Percentiles rank a stretch among this genome's conserved stretches.
These are phyloP conservation scores for Muraenolepis orangiensis DNA, from an alignment of 2,797 vertebrate genomes.

Conservation along the genomic window DNA sequence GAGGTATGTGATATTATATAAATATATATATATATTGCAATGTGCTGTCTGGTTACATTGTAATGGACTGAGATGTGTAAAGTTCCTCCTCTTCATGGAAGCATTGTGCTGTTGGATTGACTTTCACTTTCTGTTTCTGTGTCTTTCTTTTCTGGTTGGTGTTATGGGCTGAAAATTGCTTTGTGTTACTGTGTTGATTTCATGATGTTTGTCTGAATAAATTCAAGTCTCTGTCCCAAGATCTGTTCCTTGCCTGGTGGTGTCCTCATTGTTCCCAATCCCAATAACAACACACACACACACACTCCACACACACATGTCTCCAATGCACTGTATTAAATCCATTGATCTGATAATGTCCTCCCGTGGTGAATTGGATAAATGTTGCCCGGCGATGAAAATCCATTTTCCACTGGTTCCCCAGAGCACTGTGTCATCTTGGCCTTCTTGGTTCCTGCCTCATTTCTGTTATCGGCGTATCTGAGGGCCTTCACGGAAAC, in stretches of 20 bases:
- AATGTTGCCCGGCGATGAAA: constrained; percentile 45
- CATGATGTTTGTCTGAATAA: constrained; percentile 85
- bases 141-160: constrained; percentile 68
- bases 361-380: constrained; percentile 67
- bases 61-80: constrained; percentile 67
- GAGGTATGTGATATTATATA: constrained; percentile 48
- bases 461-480: neutral
- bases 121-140: constrained; percentile 65
- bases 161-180: constrained; percentile 67
- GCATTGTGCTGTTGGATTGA: constrained; percentile 61
- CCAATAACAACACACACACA: neutral
- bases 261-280: constrained; percentile 30
- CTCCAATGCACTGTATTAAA: constrained; percentile 64
- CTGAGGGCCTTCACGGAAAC: neutral
- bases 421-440: neutral
- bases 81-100: constrained; percentile 66
- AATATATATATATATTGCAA: constrained; percentile 32
- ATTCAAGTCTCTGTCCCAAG: constrained; percentile 76
- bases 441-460: neutral
- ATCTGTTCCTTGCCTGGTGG: constrained; percentile 14
- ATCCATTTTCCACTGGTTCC: neutral
- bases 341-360: constrained; percentile 66
- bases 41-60: constrained; percentile 60
- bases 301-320: constrained; percentile 27
- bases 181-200: constrained; percentile 77